These are phyloP conservation scores for Hippocampus comes DNA, from an alignment of 2,113 vertebrate genomes.

Conservation along the genomic window DNA sequence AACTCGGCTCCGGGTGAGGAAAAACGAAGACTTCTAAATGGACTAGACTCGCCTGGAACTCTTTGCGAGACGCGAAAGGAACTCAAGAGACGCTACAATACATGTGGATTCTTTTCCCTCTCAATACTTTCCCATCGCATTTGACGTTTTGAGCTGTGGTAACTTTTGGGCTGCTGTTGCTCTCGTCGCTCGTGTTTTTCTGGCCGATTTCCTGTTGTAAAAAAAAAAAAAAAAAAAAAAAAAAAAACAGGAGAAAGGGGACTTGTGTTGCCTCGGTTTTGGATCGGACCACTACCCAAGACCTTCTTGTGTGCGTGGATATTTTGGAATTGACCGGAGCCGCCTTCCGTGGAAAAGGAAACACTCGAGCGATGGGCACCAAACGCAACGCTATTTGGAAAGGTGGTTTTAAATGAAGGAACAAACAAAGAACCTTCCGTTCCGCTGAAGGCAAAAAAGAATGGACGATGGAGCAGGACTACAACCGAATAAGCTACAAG, in stretches of 20 bases:
- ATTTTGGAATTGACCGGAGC: slow-evolving; percentile 51
- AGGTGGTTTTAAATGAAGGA: slow-evolving; percentile 2
- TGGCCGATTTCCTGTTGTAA: slow-evolving; percentile 1
- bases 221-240: background rate
- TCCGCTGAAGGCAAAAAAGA: background rate
- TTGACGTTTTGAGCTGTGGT: background rate
- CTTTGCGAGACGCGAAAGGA: slow-evolving; percentile 5
- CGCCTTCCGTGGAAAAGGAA: slow-evolving; percentile 39
- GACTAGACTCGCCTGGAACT: slow-evolving; percentile 22
- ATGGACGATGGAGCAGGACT: background rate
- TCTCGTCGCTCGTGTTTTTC: background rate
- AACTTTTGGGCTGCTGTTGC: background rate
- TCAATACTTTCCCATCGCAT: background rate
- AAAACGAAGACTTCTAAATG: slow-evolving; percentile 35
- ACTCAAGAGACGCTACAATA: background rate
- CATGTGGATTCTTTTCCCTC: background rate
- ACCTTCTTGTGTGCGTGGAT: slow-evolving; percentile 4
- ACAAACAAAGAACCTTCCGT: slow-evolving; percentile 3
- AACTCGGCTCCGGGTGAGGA: slow-evolving; percentile 34
- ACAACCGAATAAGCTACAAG: background rate
- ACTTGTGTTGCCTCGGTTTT: slow-evolving; percentile 10
- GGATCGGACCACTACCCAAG: background rate
- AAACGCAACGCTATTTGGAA: background rate
- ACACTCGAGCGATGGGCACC: background rate
- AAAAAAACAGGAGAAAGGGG: background rate